Conservation (phyloP, 23 tunicate genomes). For the Corella eumyota region DNA sequence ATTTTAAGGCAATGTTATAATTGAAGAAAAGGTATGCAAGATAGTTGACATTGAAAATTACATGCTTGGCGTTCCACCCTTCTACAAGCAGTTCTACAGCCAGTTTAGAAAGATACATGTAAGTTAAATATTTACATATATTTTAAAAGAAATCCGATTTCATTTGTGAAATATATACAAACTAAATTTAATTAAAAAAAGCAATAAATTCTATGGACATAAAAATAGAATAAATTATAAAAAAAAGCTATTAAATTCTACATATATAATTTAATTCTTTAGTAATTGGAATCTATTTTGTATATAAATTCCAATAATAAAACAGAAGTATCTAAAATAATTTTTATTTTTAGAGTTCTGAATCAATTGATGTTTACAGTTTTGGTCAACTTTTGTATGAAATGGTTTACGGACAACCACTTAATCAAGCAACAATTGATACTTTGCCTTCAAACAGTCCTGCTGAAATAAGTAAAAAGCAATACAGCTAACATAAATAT, state of each 20-base stretch:
- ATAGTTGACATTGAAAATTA: conserved; percentile 79
- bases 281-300: too few relatives aligned
- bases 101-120: conserved; percentile 91
- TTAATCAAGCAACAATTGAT: conserved; percentile 77
- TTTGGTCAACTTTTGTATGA: conserved; percentile 90
- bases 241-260: too few relatives aligned
- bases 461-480: conserved; percentile 83
- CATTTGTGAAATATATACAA: conserved; percentile 1
- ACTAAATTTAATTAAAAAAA: background rate
- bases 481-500: background rate
- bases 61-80: conserved; percentile 73
- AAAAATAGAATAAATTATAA: background rate
- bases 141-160: too few relatives aligned
- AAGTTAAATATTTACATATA: conserved; percentile 8
- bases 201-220: background rate
- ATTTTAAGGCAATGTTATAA: conserved; percentile 61
- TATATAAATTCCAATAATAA: too few relatives aligned
- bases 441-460: conserved; percentile 54
- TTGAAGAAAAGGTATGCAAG: conserved; percentile 76
- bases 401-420: conserved; percentile 79
- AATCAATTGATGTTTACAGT: conserved; percentile 86
- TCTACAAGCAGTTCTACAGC: conserved; percentile 78
- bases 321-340: too few relatives aligned
- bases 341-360: conserved; percentile 91
- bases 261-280: too few relatives aligned